phyloP scores from a whole-genome alignment of 2,113 vertebrate species.

The Lophochroa leadbeateri region DNA sequence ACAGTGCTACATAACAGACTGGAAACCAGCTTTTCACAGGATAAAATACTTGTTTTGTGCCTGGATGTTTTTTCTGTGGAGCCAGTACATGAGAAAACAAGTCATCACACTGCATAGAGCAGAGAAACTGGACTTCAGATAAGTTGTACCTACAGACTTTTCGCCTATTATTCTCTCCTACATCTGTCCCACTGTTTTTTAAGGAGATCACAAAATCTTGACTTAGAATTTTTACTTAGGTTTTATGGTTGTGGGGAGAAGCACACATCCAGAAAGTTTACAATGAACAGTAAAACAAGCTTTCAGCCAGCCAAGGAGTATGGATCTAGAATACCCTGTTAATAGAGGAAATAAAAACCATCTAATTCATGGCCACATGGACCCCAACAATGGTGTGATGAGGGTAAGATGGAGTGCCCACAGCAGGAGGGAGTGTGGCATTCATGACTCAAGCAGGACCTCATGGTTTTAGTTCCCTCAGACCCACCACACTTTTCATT shows the following conservation, averaged over 20 bases:
- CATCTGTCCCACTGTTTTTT: neutral
- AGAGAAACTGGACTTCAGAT: neutral
- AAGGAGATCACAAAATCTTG: neutral
- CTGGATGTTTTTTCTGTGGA: neutral
- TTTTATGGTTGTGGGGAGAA: neutral
- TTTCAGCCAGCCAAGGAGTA: neutral
- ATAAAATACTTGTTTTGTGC: neutral
- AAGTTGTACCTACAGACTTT: neutral
- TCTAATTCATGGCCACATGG: neutral
- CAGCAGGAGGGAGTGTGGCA: neutral
- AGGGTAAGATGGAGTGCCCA: neutral
- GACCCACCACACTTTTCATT: neutral
- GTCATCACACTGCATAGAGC: neutral
- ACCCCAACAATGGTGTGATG: neutral
- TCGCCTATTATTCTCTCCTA: neutral
- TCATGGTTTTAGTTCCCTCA: neutral
- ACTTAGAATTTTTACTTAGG: neutral
- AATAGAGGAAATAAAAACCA: neutral
- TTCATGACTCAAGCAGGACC: neutral
- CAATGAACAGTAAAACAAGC: neutral
- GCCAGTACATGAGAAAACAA: neutral
- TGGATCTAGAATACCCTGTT: neutral
- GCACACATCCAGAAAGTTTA: neutral
- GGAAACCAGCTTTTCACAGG: neutral
- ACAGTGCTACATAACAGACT: neutral